Evolutionary conservation across 2,113 vertebrate genomes (phyloP).

Genomic region (Phylloscopus trochiloides): DNA sequence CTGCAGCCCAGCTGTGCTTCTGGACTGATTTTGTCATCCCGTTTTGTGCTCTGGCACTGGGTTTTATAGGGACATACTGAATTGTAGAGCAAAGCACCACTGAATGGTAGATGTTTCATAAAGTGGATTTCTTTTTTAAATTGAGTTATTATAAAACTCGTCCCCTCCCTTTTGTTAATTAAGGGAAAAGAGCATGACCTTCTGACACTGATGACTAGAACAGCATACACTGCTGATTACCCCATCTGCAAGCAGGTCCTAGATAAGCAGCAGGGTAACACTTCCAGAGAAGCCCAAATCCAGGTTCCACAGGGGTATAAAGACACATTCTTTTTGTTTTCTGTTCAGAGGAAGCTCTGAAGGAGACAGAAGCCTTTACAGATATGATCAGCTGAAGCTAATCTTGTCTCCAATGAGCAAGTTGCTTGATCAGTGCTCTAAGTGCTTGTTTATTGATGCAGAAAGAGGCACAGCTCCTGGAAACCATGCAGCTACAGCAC

Average conservation of each 20-base stretch:
- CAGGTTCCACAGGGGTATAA: background rate
- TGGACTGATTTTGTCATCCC: background rate
- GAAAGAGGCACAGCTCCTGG: background rate
- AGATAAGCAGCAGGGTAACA: background rate
- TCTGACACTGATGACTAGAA: background rate
- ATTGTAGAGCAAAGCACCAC: background rate
- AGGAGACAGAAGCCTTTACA: background rate
- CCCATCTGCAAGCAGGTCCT: background rate
- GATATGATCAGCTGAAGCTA: background rate
- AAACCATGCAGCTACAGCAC: background rate
- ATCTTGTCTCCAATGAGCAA: background rate
- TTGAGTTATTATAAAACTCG: background rate
- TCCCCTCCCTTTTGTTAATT: accelerated
- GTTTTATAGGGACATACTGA: background rate
- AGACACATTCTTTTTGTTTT: background rate
- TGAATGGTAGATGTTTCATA: background rate
- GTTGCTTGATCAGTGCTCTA: background rate
- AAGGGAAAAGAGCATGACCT: background rate
- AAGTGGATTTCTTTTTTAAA: background rate
- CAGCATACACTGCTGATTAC: background rate
- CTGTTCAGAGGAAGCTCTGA: background rate
- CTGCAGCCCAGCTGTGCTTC: background rate
- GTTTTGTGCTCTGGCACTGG: background rate
- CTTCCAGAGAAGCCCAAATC: background rate
- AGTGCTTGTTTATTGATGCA: background rate